A percentile compares a stretch with the other conserved stretches of the same genome.
Conservation (phyloP, 2,113 vertebrate species). For the Callocephalon fimbriatum region DNA sequence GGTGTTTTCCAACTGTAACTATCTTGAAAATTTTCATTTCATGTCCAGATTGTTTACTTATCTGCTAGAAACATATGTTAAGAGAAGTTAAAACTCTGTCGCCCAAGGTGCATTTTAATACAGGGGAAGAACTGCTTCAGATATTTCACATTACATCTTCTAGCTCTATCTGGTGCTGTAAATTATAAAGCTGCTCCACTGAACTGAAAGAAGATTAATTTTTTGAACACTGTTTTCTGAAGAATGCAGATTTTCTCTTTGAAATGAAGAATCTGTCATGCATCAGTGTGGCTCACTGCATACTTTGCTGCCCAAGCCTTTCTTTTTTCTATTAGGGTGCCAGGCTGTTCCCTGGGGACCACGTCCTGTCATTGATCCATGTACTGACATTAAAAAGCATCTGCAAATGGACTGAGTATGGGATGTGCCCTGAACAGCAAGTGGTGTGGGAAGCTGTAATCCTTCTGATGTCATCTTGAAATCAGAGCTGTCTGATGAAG, state of each 20-base stretch:
- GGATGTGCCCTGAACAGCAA: background rate
- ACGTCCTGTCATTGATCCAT: background rate
- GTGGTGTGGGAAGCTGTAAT: background rate
- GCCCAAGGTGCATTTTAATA: conserved; percentile 90
- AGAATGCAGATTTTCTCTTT: conserved; percentile 71
- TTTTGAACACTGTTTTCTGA: conserved; percentile 70
- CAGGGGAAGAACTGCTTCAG: conserved; percentile 69
- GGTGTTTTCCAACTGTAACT: background rate
- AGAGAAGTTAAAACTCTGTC: conserved; percentile 85
- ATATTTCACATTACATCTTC: conserved; percentile 82
- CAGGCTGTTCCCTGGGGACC: background rate
- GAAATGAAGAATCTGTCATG: background rate
- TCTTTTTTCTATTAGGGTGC: background rate
- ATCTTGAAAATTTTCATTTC: conserved; percentile 81
- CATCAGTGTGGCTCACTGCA: background rate
- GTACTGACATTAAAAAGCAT: background rate
- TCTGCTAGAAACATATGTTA: conserved; percentile 87
- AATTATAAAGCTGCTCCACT: conserved; percentile 85
- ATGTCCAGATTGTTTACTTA: conserved; percentile 91
- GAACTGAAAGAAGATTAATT: conserved; percentile 81
- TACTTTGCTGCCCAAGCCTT: background rate
- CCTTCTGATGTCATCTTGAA: background rate
- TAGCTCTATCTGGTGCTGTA: conserved; percentile 82
- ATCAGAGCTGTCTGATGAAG: background rate
- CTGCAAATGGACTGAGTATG: background rate